Evolutionary conservation across 2,797 vertebrate species (phyloP).

Genomic region (Gorsachius magnificus): DNA sequence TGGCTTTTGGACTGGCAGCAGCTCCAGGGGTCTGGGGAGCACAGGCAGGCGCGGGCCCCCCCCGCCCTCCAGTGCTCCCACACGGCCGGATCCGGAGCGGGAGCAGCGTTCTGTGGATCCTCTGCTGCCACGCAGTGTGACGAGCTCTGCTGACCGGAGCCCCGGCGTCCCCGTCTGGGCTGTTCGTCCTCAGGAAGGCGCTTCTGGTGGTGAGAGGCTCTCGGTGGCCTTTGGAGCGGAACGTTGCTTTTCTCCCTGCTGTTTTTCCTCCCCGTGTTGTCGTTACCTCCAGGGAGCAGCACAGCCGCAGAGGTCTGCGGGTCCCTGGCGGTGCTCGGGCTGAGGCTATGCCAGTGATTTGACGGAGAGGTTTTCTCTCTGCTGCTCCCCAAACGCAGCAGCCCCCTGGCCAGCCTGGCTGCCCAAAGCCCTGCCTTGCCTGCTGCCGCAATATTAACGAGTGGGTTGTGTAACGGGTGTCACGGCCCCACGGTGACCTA

Average conservation of each 20-base stretch:
- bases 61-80: fast-evolving
- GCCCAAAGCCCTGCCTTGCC: not conserved
- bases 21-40: not conserved
- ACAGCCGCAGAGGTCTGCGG: not conserved
- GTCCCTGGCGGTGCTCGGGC: fast-evolving
- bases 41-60: not conserved
- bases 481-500: not conserved
- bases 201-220: not conserved
- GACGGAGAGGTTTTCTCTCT: not conserved
- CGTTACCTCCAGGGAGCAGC: not conserved
- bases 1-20: not conserved
- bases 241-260: not conserved
- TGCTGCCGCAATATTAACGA: not conserved
- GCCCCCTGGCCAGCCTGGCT: fast-evolving
- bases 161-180: not conserved
- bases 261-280: not conserved
- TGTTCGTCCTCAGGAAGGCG: not conserved
- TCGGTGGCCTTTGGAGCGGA: fast-evolving
- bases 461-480: not conserved
- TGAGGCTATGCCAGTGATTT: not conserved
- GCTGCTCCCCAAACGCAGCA: not conserved
- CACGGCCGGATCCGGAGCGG: not conserved
- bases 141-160: constrained; percentile 12
- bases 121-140: not conserved
- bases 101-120: not conserved